Conservation (phyloP, 2,888 invertebrate species). For the Lampropteryx suffumata region DNA sequence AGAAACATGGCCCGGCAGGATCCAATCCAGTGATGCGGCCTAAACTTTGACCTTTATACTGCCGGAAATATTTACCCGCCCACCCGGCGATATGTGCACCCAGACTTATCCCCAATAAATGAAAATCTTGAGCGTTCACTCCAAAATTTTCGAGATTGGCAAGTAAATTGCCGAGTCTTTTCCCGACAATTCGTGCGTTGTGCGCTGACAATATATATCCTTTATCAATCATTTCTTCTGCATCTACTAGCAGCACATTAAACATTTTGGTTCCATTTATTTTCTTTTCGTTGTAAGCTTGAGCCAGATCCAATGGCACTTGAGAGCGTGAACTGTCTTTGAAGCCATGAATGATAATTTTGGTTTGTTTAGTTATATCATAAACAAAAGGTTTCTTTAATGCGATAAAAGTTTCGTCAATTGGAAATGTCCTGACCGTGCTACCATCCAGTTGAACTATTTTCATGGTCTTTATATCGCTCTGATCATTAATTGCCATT, state of each 20-base stretch:
- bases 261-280: slow-evolving; percentile 48
- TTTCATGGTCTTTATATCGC: slow-evolving; percentile 67
- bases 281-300: slow-evolving; percentile 70
- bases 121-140: slow-evolving; percentile 74
- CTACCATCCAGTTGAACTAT: slow-evolving; percentile 59
- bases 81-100: slow-evolving; percentile 83
- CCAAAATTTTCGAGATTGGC: slow-evolving; percentile 71
- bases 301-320: slow-evolving; percentile 66
- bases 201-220: slow-evolving; percentile 72
- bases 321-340: slow-evolving; percentile 72
- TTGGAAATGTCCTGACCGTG: slow-evolving; percentile 54
- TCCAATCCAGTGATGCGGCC: slow-evolving; percentile 77
- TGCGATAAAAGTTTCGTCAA: slow-evolving; percentile 62
- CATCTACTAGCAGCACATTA: slow-evolving; percentile 73
- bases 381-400: slow-evolving; percentile 61
- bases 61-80: slow-evolving; percentile 72
- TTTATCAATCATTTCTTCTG: slow-evolving; percentile 70
- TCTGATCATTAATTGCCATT: slow-evolving; percentile 55
- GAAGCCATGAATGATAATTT: slow-evolving; percentile 75
- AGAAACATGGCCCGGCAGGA: slow-evolving; percentile 78
- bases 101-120: slow-evolving; percentile 82
- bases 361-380: slow-evolving; percentile 73
- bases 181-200: slow-evolving; percentile 74
- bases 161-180: slow-evolving; percentile 78
- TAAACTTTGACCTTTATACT: slow-evolving; percentile 60